phyloP scores from a whole-genome alignment of 2,888 invertebrate genomes.

The Holacanthella duospinosa region DNA sequence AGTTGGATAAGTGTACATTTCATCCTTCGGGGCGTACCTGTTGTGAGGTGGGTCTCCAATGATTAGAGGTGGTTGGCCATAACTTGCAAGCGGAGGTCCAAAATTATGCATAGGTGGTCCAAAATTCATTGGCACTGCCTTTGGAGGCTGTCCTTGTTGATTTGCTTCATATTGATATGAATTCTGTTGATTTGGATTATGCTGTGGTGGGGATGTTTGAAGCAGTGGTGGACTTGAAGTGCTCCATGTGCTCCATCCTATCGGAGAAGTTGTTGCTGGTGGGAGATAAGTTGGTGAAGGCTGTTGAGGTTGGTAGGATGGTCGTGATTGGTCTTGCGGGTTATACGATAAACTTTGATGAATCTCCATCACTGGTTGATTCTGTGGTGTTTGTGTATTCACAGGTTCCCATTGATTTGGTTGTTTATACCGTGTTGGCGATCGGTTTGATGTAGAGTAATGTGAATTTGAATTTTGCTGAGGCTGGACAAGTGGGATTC shows the following conservation, averaged over 20 bases:
- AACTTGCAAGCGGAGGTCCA: constrained; percentile 16
- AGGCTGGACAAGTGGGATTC: not conserved
- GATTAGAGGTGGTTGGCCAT: constrained; percentile 19
- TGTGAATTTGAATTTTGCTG: not conserved
- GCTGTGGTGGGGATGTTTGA: too few species aligned
- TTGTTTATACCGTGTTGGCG: not conserved
- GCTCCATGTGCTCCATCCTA: not conserved
- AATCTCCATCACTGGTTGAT: not conserved
- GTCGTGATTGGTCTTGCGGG: not conserved
- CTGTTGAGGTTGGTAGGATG: not conserved
- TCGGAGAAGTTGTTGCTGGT: not conserved
- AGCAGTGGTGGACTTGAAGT: not conserved
- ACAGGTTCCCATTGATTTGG: not conserved
- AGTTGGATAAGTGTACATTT: constrained; percentile 3
- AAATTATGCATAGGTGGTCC: constrained; percentile 25
- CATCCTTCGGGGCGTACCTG: constrained; percentile 5
- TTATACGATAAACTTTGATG: not conserved
- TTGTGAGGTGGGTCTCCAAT: constrained; percentile 7
- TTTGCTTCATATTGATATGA: not conserved
- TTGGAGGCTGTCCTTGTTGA: not conserved
- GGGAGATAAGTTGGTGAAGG: not conserved
- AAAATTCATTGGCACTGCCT: constrained; percentile 18
- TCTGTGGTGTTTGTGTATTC: not conserved
- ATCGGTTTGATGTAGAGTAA: not conserved
- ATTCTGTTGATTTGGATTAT: not conserved